Conservation (phyloP, 2,888 invertebrate species). For the Acrobasis consociella region DNA sequence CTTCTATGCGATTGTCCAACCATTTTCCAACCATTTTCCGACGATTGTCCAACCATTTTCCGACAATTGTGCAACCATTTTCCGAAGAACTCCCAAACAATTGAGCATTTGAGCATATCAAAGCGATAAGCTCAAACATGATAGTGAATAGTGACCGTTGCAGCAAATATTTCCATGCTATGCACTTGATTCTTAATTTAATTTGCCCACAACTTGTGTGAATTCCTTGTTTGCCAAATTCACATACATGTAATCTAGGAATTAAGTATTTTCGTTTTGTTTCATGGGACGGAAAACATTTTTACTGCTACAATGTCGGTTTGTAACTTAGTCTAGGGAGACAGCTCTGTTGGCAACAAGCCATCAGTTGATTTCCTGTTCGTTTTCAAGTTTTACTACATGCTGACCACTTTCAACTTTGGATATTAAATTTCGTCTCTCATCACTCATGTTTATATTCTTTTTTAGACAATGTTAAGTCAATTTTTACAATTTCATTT, state of each 20-base stretch:
- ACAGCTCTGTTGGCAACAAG: too few relatives aligned
- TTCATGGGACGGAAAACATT: too few relatives aligned
- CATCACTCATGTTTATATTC: not conserved
- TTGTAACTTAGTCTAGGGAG: too few relatives aligned
- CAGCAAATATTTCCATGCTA: not conserved
- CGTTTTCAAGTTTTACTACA: not conserved
- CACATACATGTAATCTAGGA: too few relatives aligned
- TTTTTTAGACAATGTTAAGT: not conserved
- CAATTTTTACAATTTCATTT: not conserved
- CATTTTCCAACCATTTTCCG: too few relatives aligned
- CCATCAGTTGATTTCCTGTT: too few relatives aligned
- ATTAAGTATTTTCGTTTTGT: too few relatives aligned
- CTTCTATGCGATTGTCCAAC: too few relatives aligned
- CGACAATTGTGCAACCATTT: not conserved
- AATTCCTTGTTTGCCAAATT: too few relatives aligned
- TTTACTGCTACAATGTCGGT: too few relatives aligned
- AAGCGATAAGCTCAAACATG: constrained; percentile 15
- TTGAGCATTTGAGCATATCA: constrained; percentile 9
- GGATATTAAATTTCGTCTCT: not conserved
- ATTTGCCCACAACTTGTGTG: constrained; percentile 7
- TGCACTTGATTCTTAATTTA: constrained; percentile 10
- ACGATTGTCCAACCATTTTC: not conserved
- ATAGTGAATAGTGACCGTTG: not conserved
- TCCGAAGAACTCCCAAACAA: constrained; percentile 10
- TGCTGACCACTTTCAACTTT: not conserved